Conservation (phyloP, 2,797 vertebrate species). For the Otolemur crassicaudatus region DNA sequence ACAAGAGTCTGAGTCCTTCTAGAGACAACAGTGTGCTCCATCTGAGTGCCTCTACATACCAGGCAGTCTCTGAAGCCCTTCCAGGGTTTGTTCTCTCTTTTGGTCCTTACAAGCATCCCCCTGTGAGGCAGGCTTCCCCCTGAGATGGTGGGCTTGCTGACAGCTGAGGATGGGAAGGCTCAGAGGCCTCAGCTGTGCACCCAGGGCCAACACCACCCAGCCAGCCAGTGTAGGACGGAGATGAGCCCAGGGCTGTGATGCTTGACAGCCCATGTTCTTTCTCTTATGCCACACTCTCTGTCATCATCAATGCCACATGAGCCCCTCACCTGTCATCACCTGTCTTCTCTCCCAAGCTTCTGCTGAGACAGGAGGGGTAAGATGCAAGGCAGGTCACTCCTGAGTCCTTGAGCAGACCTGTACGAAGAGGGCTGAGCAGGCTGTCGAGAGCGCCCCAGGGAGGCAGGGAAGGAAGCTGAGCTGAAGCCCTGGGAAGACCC, state of each 20-base stretch:
- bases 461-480: background rate
- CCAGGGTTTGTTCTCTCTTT: background rate
- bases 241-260: background rate
- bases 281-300: background rate
- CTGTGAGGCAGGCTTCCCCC: background rate
- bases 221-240: background rate
- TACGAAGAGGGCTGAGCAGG: background rate
- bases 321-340: background rate
- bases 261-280: background rate
- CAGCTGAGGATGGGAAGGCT: background rate
- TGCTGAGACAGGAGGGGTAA: background rate
- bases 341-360: background rate
- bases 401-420: background rate
- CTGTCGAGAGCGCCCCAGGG: background rate
- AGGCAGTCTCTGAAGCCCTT: background rate
- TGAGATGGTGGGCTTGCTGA: background rate
- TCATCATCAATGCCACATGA: background rate
- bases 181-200: fast-evolving
- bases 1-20: background rate
- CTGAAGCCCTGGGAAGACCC: background rate
- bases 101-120: background rate
- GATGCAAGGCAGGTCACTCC: background rate
- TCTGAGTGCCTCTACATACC: background rate
- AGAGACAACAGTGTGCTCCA: background rate
- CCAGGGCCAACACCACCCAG: background rate